Evolutionary conservation across 2,797 vertebrate species (phyloP), one percentile per base, ranked within the genome.

Genomic region (Acanthis flammea): DNA sequence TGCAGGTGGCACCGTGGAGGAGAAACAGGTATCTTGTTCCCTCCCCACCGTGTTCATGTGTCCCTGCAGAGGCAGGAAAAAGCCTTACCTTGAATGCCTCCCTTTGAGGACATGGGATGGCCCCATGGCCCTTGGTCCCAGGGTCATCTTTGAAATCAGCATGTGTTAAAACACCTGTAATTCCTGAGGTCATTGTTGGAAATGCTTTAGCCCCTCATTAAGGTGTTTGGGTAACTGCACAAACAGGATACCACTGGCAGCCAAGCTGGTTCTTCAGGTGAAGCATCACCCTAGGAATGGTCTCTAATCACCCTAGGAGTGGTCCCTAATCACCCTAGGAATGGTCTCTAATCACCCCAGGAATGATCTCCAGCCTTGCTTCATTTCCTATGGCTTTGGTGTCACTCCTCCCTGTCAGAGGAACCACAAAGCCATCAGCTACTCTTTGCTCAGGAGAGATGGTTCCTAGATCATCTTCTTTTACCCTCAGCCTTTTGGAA

Each of bases 231-330:
- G 73, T 68, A 94, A 73, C 63, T 96, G 87, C 31, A 2, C 90
- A 95, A 94, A 95, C 90, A 94, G 71, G 94, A 87, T 94, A 58
- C 95, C 58, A 13, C 63, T 89, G 88, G 85, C 75, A 82, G 82
- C 84, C 66, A 5, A 94, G 95, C 92, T 95, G 92, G 86, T 97
- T 97, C 97, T 96, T 91, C 94, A 91, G 75, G 92, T 96, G 95
- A 94, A 37, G n/a, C n/a, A 68, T 95, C 77, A 67, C 65, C 90
- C 25, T 37, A 81, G 92, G 92, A 92, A 90, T 85, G 92, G 50
- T 75, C 67, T 88, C 74, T 62, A 68, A 68, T 95, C 77, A 65
- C 65, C 88, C 30, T 41, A 79, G 91, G 92, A 91, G 78, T 83
- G 91, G 50, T 74, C 67, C 87, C 72, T 60, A 68, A 82, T 94